Evolutionary conservation across 2,797 vertebrate species (phyloP), one percentile per base, ranked within the genome.

Genomic region (Melanotaenia maccullochi): DNA sequence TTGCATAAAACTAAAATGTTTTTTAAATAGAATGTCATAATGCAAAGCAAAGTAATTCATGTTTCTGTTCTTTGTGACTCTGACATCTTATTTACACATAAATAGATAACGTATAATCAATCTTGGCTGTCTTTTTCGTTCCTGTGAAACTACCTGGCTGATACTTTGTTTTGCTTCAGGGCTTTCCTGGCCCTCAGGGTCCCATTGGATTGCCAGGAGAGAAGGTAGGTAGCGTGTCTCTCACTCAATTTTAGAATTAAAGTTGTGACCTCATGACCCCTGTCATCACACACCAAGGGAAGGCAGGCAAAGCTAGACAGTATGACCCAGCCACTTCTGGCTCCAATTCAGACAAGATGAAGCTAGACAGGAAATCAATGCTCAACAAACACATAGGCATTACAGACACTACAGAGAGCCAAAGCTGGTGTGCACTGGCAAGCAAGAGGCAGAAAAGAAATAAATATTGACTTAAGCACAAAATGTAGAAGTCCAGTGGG

Each of bases 161-260:
- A 84, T 85, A 55, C 66, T 90, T 74, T 88, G 61, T 89, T 89
- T 85, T 75, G 77, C 71, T 71, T 0, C 84, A 99, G 97, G 97
- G 97, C 36, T 93, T 96, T 65, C 90, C 94, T 0, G 97, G 97
- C 69, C 90, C 97, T 58, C 97, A 99, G 90, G 97, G 97, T 66
- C 90, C 87, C 33, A 95, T 99, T 0, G 97, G 97, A 66, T 73
- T 94, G 83, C 97, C 96, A 1, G 97, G 97, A 78, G 96, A 97
- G 81, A 99, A 97, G 96, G 97, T 98, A 90, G 92, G 93, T 71
- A 71, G 42, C 51, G 57, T 75, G 81, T 78, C 67, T 76, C 63
- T 75, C 65, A 81, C 76, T 87, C 88, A 52, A 85, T 87, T 68
- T 89, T 30, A 78, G 55, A 81, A 66, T 84, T 82, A 86, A 88